Base-by-base conservation (phyloP, 1,140 invertebrate genomes). In the Oscheius sp. region DNA sequence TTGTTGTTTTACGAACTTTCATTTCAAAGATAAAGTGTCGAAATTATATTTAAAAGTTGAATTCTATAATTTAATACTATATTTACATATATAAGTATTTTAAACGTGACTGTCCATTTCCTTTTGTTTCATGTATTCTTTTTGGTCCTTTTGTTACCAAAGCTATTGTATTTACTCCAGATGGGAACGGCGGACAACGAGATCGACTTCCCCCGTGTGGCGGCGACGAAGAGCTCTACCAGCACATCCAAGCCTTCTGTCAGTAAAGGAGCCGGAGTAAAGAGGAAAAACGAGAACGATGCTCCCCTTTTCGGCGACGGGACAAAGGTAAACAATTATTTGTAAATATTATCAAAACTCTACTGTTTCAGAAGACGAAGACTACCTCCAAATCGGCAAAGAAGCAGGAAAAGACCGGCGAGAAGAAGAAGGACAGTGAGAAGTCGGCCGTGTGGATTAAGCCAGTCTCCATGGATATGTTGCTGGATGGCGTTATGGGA, bases 401-500 rank as follows among this genome's bases (percentile, higher is more conserved):
- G 67, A 55, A 74, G 18, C 28, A 76, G 45, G 34, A 34, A 74
- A 52, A 73, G 34, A 73, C 68, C 18, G 35, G 61, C 28, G 68
- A 76, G 26, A 55, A 29, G 38, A 74, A 55, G 49, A 73, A 74
- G 20, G 68, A 73, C 10, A 55, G 46, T 29, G 71, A 26, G n/a
- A 49, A 20, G 13, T 15, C 20, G 4, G 42, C n/a, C 15, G 72
- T 35, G 15, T 52, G 52, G 71, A 34, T 35, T 7, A 76, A 82
- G 34, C 42, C 61, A 31, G 20, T 81, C 0, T 73, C 68, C 20
- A 4, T 28, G 1, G 79, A 81, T n/a, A 36, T 78, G 3, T 62
- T 83, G 18, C 42, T 62, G 4, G 73, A 69, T 45, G 80, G 75
- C 23, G 63, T 84, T 23, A 49, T 69, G n/a, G 79, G 81, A 23